Evolutionary conservation across 2,888 invertebrate genomes (phyloP).

Genomic region (Chouioia cunea): DNA sequence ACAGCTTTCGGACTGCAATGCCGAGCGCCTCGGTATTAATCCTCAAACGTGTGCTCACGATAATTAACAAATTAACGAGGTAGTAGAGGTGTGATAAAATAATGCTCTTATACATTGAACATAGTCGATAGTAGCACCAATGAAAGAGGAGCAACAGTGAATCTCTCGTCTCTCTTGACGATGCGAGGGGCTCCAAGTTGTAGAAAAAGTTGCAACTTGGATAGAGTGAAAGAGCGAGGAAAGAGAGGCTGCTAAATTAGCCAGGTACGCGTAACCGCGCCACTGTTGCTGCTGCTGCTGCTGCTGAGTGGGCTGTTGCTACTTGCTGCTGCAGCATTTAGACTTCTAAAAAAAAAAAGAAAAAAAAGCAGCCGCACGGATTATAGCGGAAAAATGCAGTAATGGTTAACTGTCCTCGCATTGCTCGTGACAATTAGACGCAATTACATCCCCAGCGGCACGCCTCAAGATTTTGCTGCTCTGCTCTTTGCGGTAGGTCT

Average conservation of each 20-base stretch:
- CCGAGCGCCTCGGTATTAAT: too few species aligned
- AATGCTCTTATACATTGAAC: not conserved
- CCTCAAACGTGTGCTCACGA: too few species aligned
- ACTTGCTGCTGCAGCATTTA: too few species aligned
- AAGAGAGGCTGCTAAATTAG: slow-evolving; percentile 18
- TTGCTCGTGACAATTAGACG: slow-evolving; percentile 68
- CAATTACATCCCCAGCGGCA: slow-evolving; percentile 62
- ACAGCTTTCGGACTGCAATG: too few species aligned
- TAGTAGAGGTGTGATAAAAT: too few species aligned
- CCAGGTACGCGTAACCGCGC: not conserved
- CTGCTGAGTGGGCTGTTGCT: too few species aligned
- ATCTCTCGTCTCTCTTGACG: not conserved
- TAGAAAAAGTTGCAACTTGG: not conserved
- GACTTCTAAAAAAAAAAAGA: not conserved
- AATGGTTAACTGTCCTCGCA: slow-evolving; percentile 68
- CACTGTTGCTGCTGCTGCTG: too few species aligned
- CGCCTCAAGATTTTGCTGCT: slow-evolving; percentile 6
- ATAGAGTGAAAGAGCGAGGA: not conserved
- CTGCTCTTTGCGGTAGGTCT: slow-evolving; percentile 42
- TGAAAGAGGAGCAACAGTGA: not conserved
- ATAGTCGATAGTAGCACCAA: too few species aligned
- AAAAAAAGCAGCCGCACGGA: slow-evolving; percentile 7
- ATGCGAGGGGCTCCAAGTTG: not conserved
- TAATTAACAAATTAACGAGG: too few species aligned
- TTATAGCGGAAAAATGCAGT: slow-evolving; percentile 63